Evolutionary conservation across 2,888 invertebrate genomes (phyloP), one percentile per base, ranked within the genome.

Genomic region (Conus canariensis): DNA sequence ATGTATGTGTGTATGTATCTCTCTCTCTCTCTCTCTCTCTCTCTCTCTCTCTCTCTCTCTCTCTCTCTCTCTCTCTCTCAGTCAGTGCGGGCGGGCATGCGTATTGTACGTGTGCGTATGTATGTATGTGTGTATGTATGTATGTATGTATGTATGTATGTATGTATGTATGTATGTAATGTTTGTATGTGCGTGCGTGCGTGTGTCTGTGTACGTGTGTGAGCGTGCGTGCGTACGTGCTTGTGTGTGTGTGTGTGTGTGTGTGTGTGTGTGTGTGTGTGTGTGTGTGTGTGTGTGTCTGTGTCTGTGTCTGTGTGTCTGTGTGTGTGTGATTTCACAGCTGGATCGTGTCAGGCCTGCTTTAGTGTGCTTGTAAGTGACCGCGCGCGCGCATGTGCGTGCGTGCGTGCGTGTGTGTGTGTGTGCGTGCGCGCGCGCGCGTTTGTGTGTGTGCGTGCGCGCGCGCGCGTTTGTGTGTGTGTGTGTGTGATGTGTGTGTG

Each of bases 361-460:
- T 30, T 30, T 30, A 30, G 30, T 30, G 30, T 0, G 30, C 14
- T 9, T 74, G 70, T 74, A 19, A 7, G 70, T 74, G 70, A n/a
- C 19, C 12, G 16, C 7, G 74, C n/a, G 74, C 7, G 74, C 22
- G 80, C 45, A 45, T 30, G 80, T 80, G 80, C 45, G 80, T 80
- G 80, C 45, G 80, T 80, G 45, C 12, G 80, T 80, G 80, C 6
- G 80, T 80, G 45, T 12, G 80, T 10, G 45, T 45, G 80, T 30
- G 80, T 3, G 80, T 30, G 80, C 22, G 85, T 19, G 85, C 22
- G 85, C 59, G 85, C 4, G 85, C 59, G 85, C 4, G 85, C 7
- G 85, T 59, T 59, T 85, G 85, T 59, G 85, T 85, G 59, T 58
- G 85, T 85, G 85, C 16, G 85, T 85, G 85, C 9, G 85, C 59